Base-by-base conservation (phyloP, 1,140 invertebrate genomes). In the Euwallacea fornicatus region DNA sequence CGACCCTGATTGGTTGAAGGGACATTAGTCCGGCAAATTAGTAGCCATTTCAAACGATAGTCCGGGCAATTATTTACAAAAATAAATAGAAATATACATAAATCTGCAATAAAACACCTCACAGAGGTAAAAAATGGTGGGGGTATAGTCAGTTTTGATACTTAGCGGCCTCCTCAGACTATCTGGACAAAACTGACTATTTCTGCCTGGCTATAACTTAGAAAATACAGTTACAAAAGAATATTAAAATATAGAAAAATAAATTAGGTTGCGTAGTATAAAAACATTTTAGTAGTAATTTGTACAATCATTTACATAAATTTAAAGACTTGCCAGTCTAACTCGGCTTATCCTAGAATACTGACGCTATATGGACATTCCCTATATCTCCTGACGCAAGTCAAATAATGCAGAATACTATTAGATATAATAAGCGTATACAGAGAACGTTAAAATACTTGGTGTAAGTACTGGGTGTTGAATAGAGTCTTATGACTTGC, bases 71-170 rank as follows among this genome's bases (percentile, higher is more conserved):
- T 68, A 74, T 74, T 73, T 56, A 73, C 66, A 72, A 74, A 69
- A 74, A 75, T 75, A 75, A 75, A 75, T 75, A 75, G 73, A 68
- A 74, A 75, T 75, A 43, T 75, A 75, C 74, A 75, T 69, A 66
- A 71, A 64, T 46, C 50, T 67, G 21, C 21, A 33, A 33, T 75
- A 60, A 64, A 50, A 53, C 42, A 75, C 74, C 74, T 73, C 74
- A 75, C 69, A 72, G 74, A 73, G 74, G 74, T 75, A 68, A 75
- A 74, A 75, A 43, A 66, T 21, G 67, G 55, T 65, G 54, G 56
- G 70, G 58, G 73, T 50, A 70, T 60, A 67, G 64, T 74, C 62
- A 62, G 66, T 50, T 50, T 50, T 11, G 13, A 13, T 13, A 50
- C 9, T 50, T 11, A 11, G 46, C 13, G 46, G 9, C 46, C 46